Evolutionary conservation across 2,113 vertebrate genomes (phyloP), one percentile per base, ranked within the genome.

Genomic region (Pseudorhombus dupliciocellatus): DNA sequence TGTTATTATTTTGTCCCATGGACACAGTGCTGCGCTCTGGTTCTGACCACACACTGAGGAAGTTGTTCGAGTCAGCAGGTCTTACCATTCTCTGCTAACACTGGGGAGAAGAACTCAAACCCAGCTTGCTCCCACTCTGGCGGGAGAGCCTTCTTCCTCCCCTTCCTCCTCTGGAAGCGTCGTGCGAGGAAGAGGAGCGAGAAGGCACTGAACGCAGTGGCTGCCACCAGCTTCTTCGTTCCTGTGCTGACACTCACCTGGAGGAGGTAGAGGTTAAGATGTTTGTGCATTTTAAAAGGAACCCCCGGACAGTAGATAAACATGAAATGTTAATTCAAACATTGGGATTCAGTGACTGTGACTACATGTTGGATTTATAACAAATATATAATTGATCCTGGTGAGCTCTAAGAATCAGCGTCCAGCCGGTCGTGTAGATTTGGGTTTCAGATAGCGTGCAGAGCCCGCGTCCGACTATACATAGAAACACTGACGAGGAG

Each of bases 121-220:
- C 90, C 92, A 60, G 85, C 90, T 63, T 93, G 93, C 50, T 96
- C 95, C 94, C 95, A 96, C 60, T 73, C 80, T 1, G 92, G 92
- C 0, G 92, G 90, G 26, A 65, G 69, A 46, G 57, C 60, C 87
- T 92, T 94, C 66, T 93, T 95, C 77, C 91, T 95, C 66, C 95
- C 94, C 83, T 96, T 96, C 85, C 93, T 95, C 89, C 97, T 95
- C 92, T 94, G 96, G 87, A 99, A 97, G 82, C 93, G 96, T 62
- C 88, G 95, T 2, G 97, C 96, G 63, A 99, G 94, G 88, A 96
- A 94, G 90, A 97, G 91, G 71, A 98, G 90, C 46, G 97, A 97
- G 75, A 96, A 31, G 0, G 96, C 93, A 8, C 96, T 92, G 20
- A 98, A 93, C 53, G 96, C 95, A 5, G 97, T 93, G 58, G 95